Conservation (phyloP, 2,113 vertebrate genomes). For the Nymphicus hollandicus region DNA sequence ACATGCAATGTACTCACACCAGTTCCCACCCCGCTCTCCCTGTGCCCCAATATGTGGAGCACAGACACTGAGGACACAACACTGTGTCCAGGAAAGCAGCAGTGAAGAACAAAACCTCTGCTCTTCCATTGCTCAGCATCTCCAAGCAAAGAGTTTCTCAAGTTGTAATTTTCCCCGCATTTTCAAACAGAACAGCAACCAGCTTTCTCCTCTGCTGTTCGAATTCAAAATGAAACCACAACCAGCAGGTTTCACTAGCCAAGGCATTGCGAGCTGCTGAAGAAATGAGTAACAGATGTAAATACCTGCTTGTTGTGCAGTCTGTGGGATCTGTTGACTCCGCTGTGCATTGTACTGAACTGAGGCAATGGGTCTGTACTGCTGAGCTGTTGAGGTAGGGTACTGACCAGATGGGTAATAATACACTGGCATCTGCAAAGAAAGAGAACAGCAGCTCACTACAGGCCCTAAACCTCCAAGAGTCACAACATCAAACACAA, state of each 20-base stretch:
- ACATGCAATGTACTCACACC: background rate
- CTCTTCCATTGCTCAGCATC: background rate
- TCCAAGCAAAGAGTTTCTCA: background rate
- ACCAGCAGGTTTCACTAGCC: background rate
- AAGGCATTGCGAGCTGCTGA: background rate
- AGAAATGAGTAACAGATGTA: background rate
- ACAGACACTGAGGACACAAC: fast-evolving
- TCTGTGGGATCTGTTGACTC: conserved; percentile 75
- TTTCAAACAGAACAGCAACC: background rate
- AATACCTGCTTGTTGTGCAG: conserved; percentile 83
- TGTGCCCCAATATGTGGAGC: fast-evolving
- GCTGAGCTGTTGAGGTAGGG: conserved; percentile 89
- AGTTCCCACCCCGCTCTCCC: background rate
- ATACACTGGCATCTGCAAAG: conserved; percentile 85
- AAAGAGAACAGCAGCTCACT: background rate
- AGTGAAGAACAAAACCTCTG: background rate
- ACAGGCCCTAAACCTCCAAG: background rate
- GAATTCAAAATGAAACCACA: background rate
- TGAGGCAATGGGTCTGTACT: conserved; percentile 83
- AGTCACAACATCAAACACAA: background rate
- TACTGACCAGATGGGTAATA: conserved; percentile 87
- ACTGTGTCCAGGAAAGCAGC: background rate
- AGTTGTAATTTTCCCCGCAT: background rate
- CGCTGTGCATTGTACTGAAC: conserved; percentile 79
- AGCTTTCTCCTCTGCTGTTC: background rate